Conservation (phyloP, 2,113 vertebrate genomes). For the Ochotona princeps region DNA sequence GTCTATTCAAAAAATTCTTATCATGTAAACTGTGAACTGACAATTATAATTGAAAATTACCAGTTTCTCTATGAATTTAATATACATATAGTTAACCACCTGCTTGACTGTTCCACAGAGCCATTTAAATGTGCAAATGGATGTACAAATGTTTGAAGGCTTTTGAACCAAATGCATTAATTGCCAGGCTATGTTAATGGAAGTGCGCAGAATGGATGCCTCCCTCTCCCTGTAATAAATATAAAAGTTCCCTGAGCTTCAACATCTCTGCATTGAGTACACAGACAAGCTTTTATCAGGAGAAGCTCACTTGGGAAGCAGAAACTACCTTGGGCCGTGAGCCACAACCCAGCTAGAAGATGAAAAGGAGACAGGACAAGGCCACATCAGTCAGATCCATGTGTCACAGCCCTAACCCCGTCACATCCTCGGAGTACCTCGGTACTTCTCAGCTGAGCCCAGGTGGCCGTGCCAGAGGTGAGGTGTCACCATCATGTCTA, state of each 20-base stretch:
- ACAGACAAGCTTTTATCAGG: slow-evolving; percentile 12
- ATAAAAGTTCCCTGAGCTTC: slow-evolving; percentile 70
- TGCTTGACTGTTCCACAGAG: slow-evolving; percentile 78
- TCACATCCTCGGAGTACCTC: background rate
- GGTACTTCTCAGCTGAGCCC: background rate
- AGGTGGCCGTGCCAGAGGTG: background rate
- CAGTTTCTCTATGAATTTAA: slow-evolving; percentile 83
- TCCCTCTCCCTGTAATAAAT: slow-evolving; percentile 67
- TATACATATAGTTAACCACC: slow-evolving; percentile 84
- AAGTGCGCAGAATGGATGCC: slow-evolving; percentile 66
- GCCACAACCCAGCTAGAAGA: background rate
- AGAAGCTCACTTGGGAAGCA: background rate
- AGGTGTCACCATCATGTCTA: background rate
- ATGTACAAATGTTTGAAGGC: slow-evolving; percentile 79
- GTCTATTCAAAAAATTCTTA: slow-evolving; percentile 80
- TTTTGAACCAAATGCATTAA: slow-evolving; percentile 82
- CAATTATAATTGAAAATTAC: slow-evolving; percentile 83
- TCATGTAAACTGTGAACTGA: slow-evolving; percentile 80
- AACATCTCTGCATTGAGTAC: background rate
- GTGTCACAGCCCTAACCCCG: background rate
- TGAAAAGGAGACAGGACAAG: background rate
- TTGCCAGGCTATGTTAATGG: slow-evolving; percentile 80
- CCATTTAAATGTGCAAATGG: slow-evolving; percentile 80
- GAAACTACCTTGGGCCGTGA: background rate
- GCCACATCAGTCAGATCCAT: fast-evolving